These are phyloP conservation scores for Orussus abietinus DNA, from an alignment of 1,140 invertebrate genomes.

Conservation along the genomic window DNA sequence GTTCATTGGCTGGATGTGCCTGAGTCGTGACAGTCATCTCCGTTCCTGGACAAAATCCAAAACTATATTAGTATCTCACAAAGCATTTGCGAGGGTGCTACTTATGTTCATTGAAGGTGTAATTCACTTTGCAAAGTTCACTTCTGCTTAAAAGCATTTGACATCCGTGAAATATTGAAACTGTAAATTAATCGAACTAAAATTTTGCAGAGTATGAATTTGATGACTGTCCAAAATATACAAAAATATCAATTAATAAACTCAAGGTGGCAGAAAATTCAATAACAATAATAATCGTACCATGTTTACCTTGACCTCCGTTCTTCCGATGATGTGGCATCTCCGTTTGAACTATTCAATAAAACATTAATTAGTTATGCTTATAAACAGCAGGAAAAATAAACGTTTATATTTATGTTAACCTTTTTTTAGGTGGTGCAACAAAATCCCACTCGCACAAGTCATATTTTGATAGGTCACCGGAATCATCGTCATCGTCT, in stretches of 20 bases:
- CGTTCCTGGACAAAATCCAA: conserved; percentile 30
- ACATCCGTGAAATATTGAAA: too few relatives aligned
- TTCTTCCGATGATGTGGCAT: conserved; percentile 29
- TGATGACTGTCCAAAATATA: too few relatives aligned
- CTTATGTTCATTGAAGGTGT: too few relatives aligned
- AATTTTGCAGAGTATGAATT: too few relatives aligned
- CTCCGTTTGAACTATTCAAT: conserved; percentile 34
- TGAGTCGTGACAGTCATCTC: conserved; percentile 34
- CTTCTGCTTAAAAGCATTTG: background rate
- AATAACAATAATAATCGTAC: conserved; percentile 3
- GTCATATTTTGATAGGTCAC: conserved; percentile 79
- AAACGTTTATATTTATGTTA: conserved; percentile 8
- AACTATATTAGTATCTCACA: too few relatives aligned
- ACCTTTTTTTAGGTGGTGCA: conserved; percentile 48
- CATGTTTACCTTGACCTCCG: conserved; percentile 40
- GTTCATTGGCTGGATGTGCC: conserved; percentile 34
- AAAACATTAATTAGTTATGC: conserved; percentile 12
- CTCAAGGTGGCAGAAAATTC: too few relatives aligned
- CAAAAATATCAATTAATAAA: too few relatives aligned
- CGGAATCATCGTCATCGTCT: conserved; percentile 66
- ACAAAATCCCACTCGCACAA: conserved; percentile 68
- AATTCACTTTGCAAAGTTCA: too few relatives aligned
- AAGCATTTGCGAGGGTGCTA: too few relatives aligned
- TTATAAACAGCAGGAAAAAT: conserved; percentile 4
- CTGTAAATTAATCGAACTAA: too few relatives aligned